Conservation (phyloP, 2,113 vertebrate genomes). For the Sorex araneus region DNA sequence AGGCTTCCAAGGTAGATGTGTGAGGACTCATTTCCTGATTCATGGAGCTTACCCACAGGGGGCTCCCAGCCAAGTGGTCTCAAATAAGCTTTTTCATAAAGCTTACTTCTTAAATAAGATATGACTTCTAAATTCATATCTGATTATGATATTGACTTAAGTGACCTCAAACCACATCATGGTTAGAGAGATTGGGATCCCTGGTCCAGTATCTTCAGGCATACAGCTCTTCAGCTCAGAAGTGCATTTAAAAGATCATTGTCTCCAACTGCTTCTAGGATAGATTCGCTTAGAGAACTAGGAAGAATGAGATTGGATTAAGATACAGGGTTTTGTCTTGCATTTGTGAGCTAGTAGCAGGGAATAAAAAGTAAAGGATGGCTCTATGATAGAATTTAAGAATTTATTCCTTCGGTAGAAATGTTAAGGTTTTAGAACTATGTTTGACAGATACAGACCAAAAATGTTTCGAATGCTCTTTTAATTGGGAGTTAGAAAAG, state of each 20-base stretch:
- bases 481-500: slow-evolving; percentile 26
- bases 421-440: slow-evolving; percentile 36
- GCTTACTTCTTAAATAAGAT: slow-evolving; percentile 7
- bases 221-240: background rate
- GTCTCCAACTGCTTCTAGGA: background rate
- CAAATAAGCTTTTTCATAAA: background rate
- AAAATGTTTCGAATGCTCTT: slow-evolving; percentile 17
- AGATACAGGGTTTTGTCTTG: slow-evolving; percentile 13
- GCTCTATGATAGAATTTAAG: background rate
- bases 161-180: background rate
- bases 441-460: background rate
- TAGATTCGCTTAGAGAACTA: slow-evolving; percentile 2
- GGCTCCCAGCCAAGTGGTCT: background rate
- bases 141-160: slow-evolving; percentile 28
- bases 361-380: slow-evolving; percentile 19
- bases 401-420: background rate
- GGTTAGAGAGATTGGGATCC: background rate
- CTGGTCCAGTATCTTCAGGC: background rate
- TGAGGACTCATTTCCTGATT: background rate
- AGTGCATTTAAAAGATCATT: background rate
- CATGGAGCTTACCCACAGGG: background rate
- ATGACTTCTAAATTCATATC: slow-evolving; percentile 13
- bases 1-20: background rate
- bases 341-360: background rate
- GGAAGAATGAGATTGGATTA: slow-evolving; percentile 16